Conservation (phyloP, 2,797 vertebrate species). For the Heliangelus exortis region DNA sequence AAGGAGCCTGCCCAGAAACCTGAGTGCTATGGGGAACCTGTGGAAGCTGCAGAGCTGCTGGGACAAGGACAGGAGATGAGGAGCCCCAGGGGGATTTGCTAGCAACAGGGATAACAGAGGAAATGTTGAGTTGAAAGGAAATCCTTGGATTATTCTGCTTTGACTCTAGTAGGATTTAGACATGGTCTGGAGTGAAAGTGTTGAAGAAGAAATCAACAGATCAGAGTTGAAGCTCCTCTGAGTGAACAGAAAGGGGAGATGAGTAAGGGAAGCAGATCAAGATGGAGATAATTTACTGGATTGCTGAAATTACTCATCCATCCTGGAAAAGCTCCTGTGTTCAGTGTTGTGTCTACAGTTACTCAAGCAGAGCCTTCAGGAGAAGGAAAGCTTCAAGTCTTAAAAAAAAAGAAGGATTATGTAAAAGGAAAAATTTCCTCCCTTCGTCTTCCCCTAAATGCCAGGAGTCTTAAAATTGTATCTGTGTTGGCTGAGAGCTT, state of each 20-base stretch:
- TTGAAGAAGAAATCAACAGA: not conserved
- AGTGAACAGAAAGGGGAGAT: not conserved
- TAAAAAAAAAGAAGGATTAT: not conserved
- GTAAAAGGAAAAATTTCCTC: not conserved
- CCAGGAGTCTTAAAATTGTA: not conserved
- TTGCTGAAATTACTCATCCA: not conserved
- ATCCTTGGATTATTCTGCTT: conserved; percentile 53
- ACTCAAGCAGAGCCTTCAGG: not conserved
- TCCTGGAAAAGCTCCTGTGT: not conserved
- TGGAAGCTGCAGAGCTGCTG: not conserved
- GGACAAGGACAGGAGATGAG: fast-evolving
- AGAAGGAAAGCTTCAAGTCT: not conserved
- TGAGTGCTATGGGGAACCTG: not conserved
- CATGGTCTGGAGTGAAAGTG: conserved; percentile 31
- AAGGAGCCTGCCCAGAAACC: not conserved
- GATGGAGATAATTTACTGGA: not conserved
- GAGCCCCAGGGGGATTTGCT: conserved; percentile 12
- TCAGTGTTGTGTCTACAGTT: not conserved
- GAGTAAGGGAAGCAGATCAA: not conserved
- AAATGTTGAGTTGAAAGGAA: conserved; percentile 45
- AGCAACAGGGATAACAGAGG: not conserved
- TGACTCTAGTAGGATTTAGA: not conserved
- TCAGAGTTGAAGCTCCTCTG: not conserved
- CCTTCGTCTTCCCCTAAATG: not conserved
- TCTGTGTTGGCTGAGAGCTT: not conserved